phyloP scores from a whole-genome alignment of 2,888 invertebrate genomes.

The Lamellibrachia columna region DNA sequence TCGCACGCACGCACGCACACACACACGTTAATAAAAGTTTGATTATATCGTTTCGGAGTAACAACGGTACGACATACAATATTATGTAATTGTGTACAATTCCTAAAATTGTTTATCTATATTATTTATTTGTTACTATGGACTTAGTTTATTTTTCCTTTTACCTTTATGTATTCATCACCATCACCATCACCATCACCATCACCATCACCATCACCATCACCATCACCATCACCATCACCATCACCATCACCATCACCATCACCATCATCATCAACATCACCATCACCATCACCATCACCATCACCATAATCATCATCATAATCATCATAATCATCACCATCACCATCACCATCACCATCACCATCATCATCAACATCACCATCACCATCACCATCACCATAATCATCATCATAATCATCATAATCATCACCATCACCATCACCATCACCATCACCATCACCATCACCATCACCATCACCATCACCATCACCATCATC shows the following conservation, averaged over 20 bases:
- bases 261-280: not conserved
- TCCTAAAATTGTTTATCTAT: too few relatives aligned
- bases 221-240: slow-evolving; percentile 19
- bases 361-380: not conserved
- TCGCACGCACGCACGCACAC: too few relatives aligned
- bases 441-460: slow-evolving; percentile 14
- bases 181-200: not conserved
- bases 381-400: not conserved
- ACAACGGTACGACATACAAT: too few relatives aligned
- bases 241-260: not conserved
- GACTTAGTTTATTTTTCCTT: too few relatives aligned
- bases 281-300: not conserved
- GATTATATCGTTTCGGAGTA: too few relatives aligned
- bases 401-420: too few relatives aligned
- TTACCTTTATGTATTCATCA: too few relatives aligned
- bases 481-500: not conserved
- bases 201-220: slow-evolving; percentile 14
- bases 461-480: not conserved
- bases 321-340: too few relatives aligned
- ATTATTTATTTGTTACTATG: too few relatives aligned
- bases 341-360: not conserved
- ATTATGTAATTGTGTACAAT: too few relatives aligned
- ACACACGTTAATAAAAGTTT: too few relatives aligned
- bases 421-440: slow-evolving; percentile 3
- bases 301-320: too few relatives aligned